A percentile compares a stretch with the other conserved stretches of the same genome.
phyloP scores from a whole-genome alignment of 2,113 vertebrate genomes.

The Hippocampus comes region DNA sequence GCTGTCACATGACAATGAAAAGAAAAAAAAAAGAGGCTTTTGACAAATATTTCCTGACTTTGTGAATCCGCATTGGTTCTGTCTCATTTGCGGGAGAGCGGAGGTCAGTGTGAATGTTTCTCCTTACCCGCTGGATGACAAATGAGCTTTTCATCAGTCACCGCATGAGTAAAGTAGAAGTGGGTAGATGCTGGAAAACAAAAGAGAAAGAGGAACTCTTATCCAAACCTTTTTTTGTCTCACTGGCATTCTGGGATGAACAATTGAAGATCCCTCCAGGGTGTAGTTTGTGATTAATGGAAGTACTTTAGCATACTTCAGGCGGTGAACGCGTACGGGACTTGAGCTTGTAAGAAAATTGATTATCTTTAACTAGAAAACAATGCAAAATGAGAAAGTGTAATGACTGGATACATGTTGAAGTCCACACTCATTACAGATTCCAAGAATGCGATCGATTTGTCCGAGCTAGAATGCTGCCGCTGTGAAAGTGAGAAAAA shows the following conservation, averaged over 20 bases:
- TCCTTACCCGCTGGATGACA: constrained; percentile 57
- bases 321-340: constrained; percentile 56
- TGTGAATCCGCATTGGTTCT: constrained; percentile 44
- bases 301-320: constrained; percentile 30
- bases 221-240: constrained; percentile 32
- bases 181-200: constrained; percentile 22
- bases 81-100: constrained; percentile 46
- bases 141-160: constrained; percentile 51
- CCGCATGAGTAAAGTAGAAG: constrained; percentile 4
- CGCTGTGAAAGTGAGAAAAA: constrained; percentile 37
- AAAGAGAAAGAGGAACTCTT: constrained; percentile 14
- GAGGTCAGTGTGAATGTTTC: constrained; percentile 50
- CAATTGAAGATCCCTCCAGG: constrained; percentile 27
- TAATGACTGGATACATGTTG: constrained; percentile 59
- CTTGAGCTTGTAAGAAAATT: constrained; percentile 52
- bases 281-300: constrained; percentile 67
- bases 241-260: constrained; percentile 17
- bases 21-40: constrained; percentile 1
- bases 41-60: constrained; percentile 32
- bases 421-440: constrained; percentile 49
- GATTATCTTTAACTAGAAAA: constrained; percentile 70
- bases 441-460: constrained; percentile 45
- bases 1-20: constrained; percentile 1
- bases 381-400: constrained; percentile 51
- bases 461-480: constrained; percentile 6